Evolutionary conservation across 1,140 invertebrate genomes (phyloP), one percentile per base, ranked within the genome.

Genomic region (Lordiphosa collinella): DNA sequence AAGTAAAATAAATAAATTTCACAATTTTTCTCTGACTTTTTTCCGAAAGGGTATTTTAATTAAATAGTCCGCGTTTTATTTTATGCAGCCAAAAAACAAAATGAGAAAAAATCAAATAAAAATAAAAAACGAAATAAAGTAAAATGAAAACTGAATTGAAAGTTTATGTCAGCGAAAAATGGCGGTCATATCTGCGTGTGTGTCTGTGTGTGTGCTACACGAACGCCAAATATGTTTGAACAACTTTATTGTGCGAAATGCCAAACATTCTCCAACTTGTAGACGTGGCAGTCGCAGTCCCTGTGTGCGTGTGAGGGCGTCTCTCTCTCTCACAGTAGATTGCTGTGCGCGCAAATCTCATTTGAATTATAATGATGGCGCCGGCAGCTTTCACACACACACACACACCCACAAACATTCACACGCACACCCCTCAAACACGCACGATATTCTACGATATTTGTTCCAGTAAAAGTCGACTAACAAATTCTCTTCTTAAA

Each of bases 161-260:
- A 80, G 71, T 75, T 80, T 64, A 76, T 80, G 71, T 82, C 71
- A 68, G 76, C 70, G 76, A 54, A 71, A 82, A 82, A 82, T 82
- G 62, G 53, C 43, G 51, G 36, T 41, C 37, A 48, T 62, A 47
- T 61, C 69, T 60, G 43, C 36, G 47, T 51, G 6, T 46, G 22
- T 34, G 10, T 51, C 38, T 56, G 37, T 46, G 32, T 38, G 57
- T 66, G 43, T 52, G 37, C 51, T 37, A 69, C 58, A 61, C 64
- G 59, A 53, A 80, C 70, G 54, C 65, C 72, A 80, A 80, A 84
- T 84, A 78, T 82, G 78, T 84, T 84, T 84, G 61, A 78, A 70
- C 68, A 84, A 84, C 78, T 84, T 84, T 84, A 84, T 84, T 84
- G 80, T 78, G 78, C 59, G 69, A 84, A 82, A 84, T 84, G 78